Evolutionary conservation across 2,113 vertebrate genomes (phyloP).

Genomic region (Micronycteris hirsuta): DNA sequence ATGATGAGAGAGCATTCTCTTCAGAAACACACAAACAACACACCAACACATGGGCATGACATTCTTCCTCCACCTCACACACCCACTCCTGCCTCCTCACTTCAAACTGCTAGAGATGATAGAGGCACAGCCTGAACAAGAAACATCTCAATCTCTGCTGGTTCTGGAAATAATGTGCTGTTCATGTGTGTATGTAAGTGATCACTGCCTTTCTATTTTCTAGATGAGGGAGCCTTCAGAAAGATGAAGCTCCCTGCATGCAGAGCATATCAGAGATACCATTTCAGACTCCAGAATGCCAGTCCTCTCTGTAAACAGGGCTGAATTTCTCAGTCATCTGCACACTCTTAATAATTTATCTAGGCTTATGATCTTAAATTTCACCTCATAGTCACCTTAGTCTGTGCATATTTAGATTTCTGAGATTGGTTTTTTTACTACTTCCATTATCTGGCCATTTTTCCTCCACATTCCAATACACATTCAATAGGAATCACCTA

Average conservation of each 20-base stretch:
- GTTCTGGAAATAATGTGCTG: constrained; percentile 54
- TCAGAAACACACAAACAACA: neutral
- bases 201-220: constrained; percentile 55
- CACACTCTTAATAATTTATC: neutral
- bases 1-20: neutral
- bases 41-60: neutral
- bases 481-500: neutral
- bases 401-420: neutral
- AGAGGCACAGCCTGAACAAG: constrained; percentile 46
- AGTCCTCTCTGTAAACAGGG: neutral
- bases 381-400: neutral
- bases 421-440: neutral
- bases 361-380: constrained; percentile 6
- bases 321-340: neutral
- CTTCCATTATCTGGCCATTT: neutral
- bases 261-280: neutral
- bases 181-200: neutral
- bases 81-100: neutral
- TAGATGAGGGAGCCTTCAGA: constrained; percentile 42
- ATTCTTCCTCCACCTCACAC: neutral
- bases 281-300: neutral
- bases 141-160: constrained; percentile 45
- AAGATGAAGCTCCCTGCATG: constrained; percentile 9
- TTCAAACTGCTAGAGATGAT: constrained; percentile 40
- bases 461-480: neutral